These are phyloP conservation scores for Temnothorax longispinosus DNA, from an alignment of 1,140 invertebrate species.

Conservation along the genomic window DNA sequence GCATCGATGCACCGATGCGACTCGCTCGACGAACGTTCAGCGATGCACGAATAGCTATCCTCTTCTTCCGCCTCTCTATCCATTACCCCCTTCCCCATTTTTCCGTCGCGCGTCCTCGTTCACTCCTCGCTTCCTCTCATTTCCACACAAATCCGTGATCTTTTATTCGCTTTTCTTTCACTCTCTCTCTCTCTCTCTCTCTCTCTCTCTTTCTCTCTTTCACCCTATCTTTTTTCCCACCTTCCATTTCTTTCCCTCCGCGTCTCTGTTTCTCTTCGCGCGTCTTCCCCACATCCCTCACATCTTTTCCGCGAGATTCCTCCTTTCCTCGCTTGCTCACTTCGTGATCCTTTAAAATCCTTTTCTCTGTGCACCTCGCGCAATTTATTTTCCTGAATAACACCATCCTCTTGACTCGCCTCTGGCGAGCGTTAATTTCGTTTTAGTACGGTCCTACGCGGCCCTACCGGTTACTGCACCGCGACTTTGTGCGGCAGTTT, in stretches of 20 bases:
- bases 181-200: no score
- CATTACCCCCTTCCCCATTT: neutral
- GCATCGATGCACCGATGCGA: conserved; percentile 27
- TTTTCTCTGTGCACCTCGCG: conserved; percentile 35
- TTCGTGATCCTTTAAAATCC: conserved; percentile 48
- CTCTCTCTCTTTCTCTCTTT: no score
- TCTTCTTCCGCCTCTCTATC: neutral
- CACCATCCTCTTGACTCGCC: conserved; percentile 23
- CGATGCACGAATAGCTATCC: conserved; percentile 27
- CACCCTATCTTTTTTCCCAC: neutral
- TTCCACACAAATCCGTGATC: conserved; percentile 48
- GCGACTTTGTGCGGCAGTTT: conserved; percentile 31
- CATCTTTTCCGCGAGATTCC: conserved; percentile 22
- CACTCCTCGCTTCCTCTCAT: conserved; percentile 17
- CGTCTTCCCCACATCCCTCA: neutral
- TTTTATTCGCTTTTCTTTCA: conserved; percentile 33
- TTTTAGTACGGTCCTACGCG: conserved; percentile 18
- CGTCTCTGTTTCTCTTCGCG: neutral
- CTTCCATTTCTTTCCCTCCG: neutral
- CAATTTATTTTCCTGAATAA: conserved; percentile 52
- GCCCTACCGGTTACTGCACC: neutral
- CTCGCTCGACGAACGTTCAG: conserved; percentile 46
- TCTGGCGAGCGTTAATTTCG: conserved; percentile 58
- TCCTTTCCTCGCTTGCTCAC: conserved; percentile 26
- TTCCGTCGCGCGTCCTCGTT: neutral